A percentile compares a stretch with the other conserved stretches of the same genome.
Evolutionary conservation across 1,140 invertebrate species (phyloP).

Genomic region (Papilio polytes): DNA sequence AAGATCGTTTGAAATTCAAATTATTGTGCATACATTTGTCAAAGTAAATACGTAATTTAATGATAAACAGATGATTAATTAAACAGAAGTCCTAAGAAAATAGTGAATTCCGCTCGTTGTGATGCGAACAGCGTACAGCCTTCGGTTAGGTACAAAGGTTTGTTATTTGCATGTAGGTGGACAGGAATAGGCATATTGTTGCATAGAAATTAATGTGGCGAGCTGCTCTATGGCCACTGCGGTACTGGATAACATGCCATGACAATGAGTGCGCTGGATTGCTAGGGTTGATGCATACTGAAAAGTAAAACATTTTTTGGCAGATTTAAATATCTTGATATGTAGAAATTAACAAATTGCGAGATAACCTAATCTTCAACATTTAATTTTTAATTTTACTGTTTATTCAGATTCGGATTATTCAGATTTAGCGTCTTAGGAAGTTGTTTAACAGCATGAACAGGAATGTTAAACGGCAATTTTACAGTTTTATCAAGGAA

Average conservation of each 20-base stretch:
- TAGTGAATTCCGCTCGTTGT: background rate
- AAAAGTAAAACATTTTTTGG: too few relatives aligned
- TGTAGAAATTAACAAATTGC: too few relatives aligned
- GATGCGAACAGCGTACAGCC: slow-evolving; percentile 3
- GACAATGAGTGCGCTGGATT: background rate
- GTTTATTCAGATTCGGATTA: too few relatives aligned
- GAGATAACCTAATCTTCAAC: too few relatives aligned
- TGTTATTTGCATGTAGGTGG: slow-evolving; percentile 19
- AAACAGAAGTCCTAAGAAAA: slow-evolving; percentile 1
- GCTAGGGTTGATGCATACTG: background rate
- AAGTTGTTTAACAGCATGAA: too few relatives aligned
- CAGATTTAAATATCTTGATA: too few relatives aligned
- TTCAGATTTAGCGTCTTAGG: too few relatives aligned
- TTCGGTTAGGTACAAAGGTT: slow-evolving; percentile 24
- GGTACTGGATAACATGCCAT: background rate
- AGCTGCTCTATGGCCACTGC: background rate
- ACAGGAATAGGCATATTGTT: slow-evolving; percentile 27
- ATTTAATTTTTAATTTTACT: too few relatives aligned
- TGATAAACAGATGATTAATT: background rate
- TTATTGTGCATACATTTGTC: background rate
- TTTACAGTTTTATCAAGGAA: background rate
- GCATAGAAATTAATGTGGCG: slow-evolving; percentile 3
- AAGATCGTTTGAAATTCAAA: background rate
- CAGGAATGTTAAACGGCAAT: background rate
- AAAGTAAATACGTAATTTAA: background rate